Conservation (phyloP, 2,888 invertebrate genomes). For the Stictocephala bisonia region DNA sequence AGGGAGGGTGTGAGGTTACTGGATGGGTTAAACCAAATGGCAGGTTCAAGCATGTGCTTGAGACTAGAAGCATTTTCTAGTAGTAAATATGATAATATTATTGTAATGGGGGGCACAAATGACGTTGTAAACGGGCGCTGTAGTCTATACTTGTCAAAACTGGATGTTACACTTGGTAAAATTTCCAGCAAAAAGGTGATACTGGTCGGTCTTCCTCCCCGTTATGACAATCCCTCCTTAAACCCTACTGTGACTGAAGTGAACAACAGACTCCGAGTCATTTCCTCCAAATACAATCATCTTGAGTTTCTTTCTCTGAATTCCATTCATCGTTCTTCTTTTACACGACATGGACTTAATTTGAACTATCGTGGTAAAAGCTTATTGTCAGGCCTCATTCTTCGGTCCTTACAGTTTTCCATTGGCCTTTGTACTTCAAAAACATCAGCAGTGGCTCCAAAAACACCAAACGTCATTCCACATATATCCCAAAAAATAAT, state of each 20-base stretch:
- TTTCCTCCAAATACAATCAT: not conserved
- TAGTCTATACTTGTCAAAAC: not conserved
- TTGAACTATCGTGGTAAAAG: no score
- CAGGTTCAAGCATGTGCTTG: not conserved
- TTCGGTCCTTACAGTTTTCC: no score
- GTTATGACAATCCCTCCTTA: constrained; percentile 2
- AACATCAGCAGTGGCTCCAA: no score
- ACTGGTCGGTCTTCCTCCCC: constrained; percentile 1
- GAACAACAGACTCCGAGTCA: not conserved
- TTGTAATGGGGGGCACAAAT: constrained; percentile 8
- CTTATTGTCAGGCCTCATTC: no score
- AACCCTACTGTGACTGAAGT: not conserved
- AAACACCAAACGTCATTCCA: no score
- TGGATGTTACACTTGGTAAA: not conserved
- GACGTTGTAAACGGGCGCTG: constrained; percentile 17
- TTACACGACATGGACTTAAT: constrained; percentile 4
- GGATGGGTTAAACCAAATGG: not conserved
- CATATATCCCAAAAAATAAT: no score
- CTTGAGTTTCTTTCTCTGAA: not conserved
- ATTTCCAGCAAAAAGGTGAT: not conserved
- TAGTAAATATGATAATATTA: not conserved
- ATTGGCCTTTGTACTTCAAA: no score
- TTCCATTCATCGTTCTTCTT: not conserved
- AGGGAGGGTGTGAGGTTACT: not conserved
- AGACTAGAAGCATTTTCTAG: not conserved